Conservation (phyloP, 1,140 invertebrate genomes). For the Holcopasites calliopsidis region DNA sequence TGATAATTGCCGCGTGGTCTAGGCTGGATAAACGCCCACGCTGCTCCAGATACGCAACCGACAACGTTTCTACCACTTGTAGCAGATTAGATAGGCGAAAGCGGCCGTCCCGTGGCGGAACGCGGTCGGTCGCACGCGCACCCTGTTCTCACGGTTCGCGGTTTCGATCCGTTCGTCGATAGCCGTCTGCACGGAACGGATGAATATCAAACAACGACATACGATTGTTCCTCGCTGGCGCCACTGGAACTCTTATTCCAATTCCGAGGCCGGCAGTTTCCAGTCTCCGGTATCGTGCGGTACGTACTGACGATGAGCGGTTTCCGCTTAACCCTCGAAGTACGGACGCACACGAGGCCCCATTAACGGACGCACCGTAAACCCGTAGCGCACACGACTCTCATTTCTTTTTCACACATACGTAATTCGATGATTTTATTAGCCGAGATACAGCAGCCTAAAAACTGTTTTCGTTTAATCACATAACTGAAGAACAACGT, state of each 20-base stretch:
- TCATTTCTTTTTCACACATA: too few species aligned
- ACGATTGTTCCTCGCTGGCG: neutral
- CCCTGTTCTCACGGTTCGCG: constrained; percentile 32
- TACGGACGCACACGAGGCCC: too few species aligned
- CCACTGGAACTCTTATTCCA: constrained; percentile 9
- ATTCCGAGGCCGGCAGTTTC: constrained; percentile 32
- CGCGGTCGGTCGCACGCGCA: neutral
- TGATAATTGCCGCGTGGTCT: constrained; percentile 58
- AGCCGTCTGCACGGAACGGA: constrained; percentile 23
- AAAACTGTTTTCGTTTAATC: too few species aligned
- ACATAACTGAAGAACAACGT: too few species aligned
- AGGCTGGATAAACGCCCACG: constrained; percentile 29
- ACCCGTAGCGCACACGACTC: too few species aligned
- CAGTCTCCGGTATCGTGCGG: too few species aligned
- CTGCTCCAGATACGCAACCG: constrained; percentile 46
- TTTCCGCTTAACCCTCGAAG: too few species aligned
- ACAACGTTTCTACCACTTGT: constrained; percentile 31
- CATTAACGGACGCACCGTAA: too few species aligned
- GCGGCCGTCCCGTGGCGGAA: constrained; percentile 9
- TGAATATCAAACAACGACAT: constrained; percentile 29
- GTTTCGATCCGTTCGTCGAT: constrained; percentile 40
- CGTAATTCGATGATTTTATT: too few species aligned
- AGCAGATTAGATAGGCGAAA: constrained; percentile 21
- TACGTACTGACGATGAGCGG: too few species aligned
- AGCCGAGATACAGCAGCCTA: too few species aligned